A percentile compares a stretch with the other conserved stretches of the same genome.
phyloP scores from a whole-genome alignment of 2,888 invertebrate genomes.

The Tetropium fuscum region DNA sequence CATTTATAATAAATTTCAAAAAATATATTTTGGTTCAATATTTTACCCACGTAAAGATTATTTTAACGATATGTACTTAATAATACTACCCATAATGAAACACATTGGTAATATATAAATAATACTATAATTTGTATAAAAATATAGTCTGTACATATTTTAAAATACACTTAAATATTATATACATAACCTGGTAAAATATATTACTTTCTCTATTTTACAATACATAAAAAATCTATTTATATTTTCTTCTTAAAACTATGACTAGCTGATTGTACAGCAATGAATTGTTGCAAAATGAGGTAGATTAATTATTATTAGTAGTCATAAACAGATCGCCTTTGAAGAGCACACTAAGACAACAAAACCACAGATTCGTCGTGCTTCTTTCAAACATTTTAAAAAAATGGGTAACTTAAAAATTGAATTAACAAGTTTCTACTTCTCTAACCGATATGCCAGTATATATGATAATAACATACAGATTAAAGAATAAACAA shows the following conservation, averaged over 20 bases:
- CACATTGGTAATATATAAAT: conserved; percentile 55
- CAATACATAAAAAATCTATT: conserved; percentile 53
- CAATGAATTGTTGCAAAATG: conserved; percentile 66
- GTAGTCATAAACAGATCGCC: conserved; percentile 39
- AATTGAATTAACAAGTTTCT: too few relatives aligned
- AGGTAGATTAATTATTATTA: conserved; percentile 62
- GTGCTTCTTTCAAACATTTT: background rate
- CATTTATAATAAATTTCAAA: background rate
- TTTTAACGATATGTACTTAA: background rate
- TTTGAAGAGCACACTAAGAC: conserved; percentile 33
- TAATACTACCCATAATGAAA: conserved; percentile 19
- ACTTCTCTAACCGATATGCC: too few relatives aligned
- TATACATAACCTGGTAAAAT: conserved; percentile 54
- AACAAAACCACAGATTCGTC: background rate
- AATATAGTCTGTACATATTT: conserved; percentile 63
- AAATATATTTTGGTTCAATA: background rate
- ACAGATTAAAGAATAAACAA: too few relatives aligned
- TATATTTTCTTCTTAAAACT: conserved; percentile 59
- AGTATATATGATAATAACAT: too few relatives aligned
- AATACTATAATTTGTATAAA: conserved; percentile 66
- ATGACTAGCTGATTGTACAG: conserved; percentile 68
- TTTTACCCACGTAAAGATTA: background rate
- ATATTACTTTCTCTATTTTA: conserved; percentile 47
- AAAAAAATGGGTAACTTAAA: conserved; percentile 2
- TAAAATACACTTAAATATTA: conserved; percentile 51